Evolutionary conservation across 2,888 invertebrate species (phyloP), one percentile per base, ranked within the genome.

Genomic region (Calliscelio sp.): DNA sequence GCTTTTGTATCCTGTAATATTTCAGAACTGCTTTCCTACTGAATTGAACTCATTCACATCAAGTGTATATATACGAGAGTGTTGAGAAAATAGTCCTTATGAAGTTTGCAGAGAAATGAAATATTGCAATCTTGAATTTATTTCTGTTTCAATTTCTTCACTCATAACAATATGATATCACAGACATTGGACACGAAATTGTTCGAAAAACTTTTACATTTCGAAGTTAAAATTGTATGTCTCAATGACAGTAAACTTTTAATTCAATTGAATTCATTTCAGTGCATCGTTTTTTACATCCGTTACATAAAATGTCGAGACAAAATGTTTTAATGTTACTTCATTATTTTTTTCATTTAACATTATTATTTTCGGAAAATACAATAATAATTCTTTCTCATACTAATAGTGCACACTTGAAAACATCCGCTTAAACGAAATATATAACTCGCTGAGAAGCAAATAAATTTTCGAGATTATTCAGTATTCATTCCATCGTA

Each of bases 401-500:
- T n/a, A n/a, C n/a, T n/a, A n/a, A n/a, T n/a, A n/a, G n/a, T n/a
- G n/a, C n/a, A n/a, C n/a, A 44, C 3, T n/a, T 44, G 3, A 1
- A 25, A 51, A 25, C 10, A n/a, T 49, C 22, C 20, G 8, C 5
- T 20, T 22, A 22, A 24, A 44, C 44, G 2, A 51, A 51, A 51
- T 38, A 22, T 22, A 41, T 18, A 41, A 14, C 38, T 59, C 38
- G n/a, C 14, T 14, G 38, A 22, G 25, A 51, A 51, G 25, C 49
- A 51, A 51, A 51, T 25, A 51, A 14, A 25, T 49, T 41, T 25
- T 44, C 14, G 32, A 46, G 24, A 32, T 65, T 49, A 63, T 63
- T 63, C 25, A 63, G 49, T 46, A 63, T 63, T 63, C 44, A 46
- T 63, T 63, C 44, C 38, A n/a, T 63, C 63, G 28, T 63, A 63